Conservation (phyloP, 2,888 invertebrate species). For the Perdita meconis region DNA sequence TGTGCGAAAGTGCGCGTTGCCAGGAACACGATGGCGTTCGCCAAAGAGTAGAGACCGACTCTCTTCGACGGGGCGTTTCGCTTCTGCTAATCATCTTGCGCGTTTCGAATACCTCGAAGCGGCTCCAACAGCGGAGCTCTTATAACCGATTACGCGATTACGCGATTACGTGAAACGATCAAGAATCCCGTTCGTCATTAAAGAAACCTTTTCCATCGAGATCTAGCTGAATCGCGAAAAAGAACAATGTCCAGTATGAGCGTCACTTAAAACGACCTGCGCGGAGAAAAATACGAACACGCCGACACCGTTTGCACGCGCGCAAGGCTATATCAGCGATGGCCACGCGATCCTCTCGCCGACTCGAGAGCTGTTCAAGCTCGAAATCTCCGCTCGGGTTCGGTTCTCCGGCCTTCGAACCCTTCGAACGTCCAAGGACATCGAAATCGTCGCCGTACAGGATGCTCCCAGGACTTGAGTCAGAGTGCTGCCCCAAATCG, state of each 20-base stretch:
- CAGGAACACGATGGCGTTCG: neutral
- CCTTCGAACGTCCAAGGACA: too few species aligned
- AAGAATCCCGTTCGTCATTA: neutral
- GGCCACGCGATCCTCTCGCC: constrained; percentile 30
- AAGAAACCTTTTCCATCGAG: neutral
- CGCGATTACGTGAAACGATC: neutral
- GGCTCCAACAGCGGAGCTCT: too few species aligned
- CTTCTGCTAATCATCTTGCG: too few species aligned
- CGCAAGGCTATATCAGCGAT: constrained; percentile 34
- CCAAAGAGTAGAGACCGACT: neutral
- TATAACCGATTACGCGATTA: too few species aligned
- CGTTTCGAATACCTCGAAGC: neutral
- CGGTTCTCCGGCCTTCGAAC: too few species aligned
- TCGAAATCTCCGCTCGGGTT: too few species aligned
- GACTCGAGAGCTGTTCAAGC: constrained; percentile 16
- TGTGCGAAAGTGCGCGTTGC: neutral
- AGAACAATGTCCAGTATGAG: constrained; percentile 44
- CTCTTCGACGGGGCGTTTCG: neutral
- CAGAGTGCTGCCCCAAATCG: neutral
- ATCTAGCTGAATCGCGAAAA: neutral
- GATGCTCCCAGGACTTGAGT: too few species aligned
- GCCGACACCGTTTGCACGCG: constrained; percentile 1
- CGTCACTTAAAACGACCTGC: constrained; percentile 45
- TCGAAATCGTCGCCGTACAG: too few species aligned
- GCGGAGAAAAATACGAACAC: constrained; percentile 32